Percentiles rank a stretch among this genome's conserved stretches.
Conservation (phyloP, 1,140 invertebrate species). For the Nomia melanderi region DNA sequence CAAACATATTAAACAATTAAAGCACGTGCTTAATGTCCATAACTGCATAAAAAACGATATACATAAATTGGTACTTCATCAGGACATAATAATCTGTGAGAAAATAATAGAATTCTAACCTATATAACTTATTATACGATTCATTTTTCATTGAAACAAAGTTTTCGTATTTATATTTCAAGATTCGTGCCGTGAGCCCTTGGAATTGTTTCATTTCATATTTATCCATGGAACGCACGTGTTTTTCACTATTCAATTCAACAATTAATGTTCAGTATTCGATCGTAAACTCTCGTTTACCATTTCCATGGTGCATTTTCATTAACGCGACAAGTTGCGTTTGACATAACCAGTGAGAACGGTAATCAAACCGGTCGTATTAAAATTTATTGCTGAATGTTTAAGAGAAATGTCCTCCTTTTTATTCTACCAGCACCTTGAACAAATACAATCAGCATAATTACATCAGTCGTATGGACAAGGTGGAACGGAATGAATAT, state of each 20-base stretch:
- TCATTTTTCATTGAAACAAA: neutral
- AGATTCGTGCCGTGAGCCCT: neutral
- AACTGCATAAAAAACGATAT: neutral
- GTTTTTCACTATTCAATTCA: neutral
- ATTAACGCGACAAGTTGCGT: neutral
- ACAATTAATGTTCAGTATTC: neutral
- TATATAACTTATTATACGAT: neutral
- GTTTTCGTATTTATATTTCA: neutral
- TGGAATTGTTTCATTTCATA: neutral
- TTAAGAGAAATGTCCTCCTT: too few species aligned
- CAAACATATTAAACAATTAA: neutral
- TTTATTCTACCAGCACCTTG: too few species aligned
- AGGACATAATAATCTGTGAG: neutral
- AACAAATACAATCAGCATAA: too few species aligned
- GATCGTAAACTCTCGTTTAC: slow-evolving; percentile 14
- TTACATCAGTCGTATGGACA: too few species aligned
- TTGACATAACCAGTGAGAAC: neutral
- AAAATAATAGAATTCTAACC: slow-evolving; percentile 28
- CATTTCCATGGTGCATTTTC: slow-evolving; percentile 23
- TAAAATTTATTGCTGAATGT: too few species aligned
- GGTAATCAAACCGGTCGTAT: too few species aligned
- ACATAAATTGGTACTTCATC: neutral
- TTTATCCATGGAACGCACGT: neutral
- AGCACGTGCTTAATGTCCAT: too few species aligned
- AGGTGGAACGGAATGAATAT: too few species aligned